Percentiles rank a stretch among this genome's conserved stretches.
phyloP scores from a whole-genome alignment of 2,113 vertebrate species.

The Takifugu flavidus region DNA sequence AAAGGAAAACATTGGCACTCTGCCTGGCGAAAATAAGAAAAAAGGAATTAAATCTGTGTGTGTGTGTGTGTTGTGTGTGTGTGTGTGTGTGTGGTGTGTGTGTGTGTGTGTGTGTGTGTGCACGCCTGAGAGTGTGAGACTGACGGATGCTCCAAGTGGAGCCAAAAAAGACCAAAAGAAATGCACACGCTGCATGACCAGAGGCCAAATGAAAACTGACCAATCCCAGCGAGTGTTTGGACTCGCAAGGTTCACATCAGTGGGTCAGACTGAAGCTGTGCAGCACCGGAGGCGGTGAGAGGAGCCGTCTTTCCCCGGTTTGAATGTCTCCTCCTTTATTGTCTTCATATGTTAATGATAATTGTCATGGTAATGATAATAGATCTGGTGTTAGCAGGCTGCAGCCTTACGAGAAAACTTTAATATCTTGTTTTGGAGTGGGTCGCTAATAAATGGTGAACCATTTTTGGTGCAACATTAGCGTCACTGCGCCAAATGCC shows the following conservation, averaged over 20 bases:
- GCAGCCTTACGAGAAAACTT: too few relatives aligned
- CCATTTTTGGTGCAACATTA: too few relatives aligned
- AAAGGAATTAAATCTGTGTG: constrained; percentile 39
- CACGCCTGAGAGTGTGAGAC: constrained; percentile 13
- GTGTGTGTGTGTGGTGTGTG: constrained; percentile 31
- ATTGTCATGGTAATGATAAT: background rate
- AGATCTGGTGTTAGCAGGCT: too few relatives aligned
- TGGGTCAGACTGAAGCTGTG: constrained; percentile 14
- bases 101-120: constrained; percentile 34
- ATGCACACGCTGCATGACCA: constrained; percentile 4
- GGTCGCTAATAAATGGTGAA: too few relatives aligned
- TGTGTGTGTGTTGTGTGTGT: constrained; percentile 43
- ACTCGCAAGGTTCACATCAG: constrained; percentile 4
- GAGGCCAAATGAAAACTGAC: constrained; percentile 20
- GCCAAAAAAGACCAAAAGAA: constrained; percentile 8
- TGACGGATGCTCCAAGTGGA: constrained; percentile 46
- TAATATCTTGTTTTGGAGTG: too few relatives aligned
- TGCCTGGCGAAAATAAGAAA: constrained; percentile 40
- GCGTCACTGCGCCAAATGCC: too few relatives aligned
- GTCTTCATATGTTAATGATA: too few relatives aligned
- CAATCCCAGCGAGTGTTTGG: constrained; percentile 8
- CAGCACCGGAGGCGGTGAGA: constrained; percentile 11
- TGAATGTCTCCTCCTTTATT: background rate
- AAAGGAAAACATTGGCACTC: constrained; percentile 51
- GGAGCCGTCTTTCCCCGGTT: background rate